Conservation (phyloP, 2,888 invertebrate genomes). For the Rotaria magnacalcarata region DNA sequence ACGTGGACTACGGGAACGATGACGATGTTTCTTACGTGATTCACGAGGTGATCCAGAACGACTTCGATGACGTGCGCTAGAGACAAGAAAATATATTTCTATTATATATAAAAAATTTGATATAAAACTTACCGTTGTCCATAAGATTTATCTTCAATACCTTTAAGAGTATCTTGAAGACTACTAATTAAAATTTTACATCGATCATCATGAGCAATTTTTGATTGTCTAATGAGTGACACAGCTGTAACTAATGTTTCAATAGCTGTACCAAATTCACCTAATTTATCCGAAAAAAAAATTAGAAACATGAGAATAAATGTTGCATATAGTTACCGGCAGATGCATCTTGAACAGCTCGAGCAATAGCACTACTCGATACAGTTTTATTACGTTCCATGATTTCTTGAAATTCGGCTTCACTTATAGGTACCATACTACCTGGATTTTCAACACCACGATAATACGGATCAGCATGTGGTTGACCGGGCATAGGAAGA, state of each 20-base stretch:
- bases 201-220: conserved; percentile 88
- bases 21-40: conserved; percentile 21
- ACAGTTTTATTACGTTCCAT: conserved; percentile 95
- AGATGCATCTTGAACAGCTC: conserved; percentile 93
- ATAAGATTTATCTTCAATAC: conserved; percentile 94
- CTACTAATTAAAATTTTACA: conserved; percentile 95
- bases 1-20: conserved; percentile 42
- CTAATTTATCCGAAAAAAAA: conserved; percentile 51
- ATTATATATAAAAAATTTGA: no score
- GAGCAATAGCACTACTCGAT: conserved; percentile 88
- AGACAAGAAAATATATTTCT: background rate
- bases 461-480: conserved; percentile 1
- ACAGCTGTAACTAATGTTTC: conserved; percentile 97
- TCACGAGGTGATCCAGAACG: conserved; percentile 32
- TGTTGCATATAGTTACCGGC: conserved; percentile 64
- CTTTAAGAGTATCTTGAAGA: conserved; percentile 88
- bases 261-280: conserved; percentile 94
- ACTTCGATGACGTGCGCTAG: background rate
- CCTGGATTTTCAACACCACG: conserved; percentile 37
- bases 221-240: conserved; percentile 93
- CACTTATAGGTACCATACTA: conserved; percentile 59
- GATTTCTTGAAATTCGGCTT: conserved; percentile 95
- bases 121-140: background rate
- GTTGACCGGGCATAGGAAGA: background rate
- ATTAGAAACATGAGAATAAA: no score